Evolutionary conservation across 2,797 vertebrate species (phyloP).

Genomic region (Denticeps clupeoides): DNA sequence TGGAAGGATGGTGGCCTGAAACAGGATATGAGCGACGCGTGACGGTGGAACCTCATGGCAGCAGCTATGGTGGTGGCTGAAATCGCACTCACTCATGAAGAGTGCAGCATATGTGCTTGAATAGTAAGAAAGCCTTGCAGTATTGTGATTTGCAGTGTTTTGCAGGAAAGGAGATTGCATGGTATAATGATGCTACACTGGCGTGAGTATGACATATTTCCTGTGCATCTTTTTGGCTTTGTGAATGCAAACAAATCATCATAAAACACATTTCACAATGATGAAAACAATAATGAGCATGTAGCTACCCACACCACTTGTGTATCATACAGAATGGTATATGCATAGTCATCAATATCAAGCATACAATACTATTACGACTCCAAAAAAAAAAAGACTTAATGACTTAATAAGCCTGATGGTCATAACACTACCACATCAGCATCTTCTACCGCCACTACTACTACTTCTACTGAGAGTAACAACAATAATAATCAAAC

Average conservation of each 20-base stretch:
- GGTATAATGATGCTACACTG: too few species aligned
- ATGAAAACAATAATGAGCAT: conserved; percentile 18
- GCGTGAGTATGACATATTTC: too few species aligned
- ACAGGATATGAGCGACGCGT: too few species aligned
- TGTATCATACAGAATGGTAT: conserved; percentile 39
- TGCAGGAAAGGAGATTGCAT: too few species aligned
- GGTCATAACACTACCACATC: conserved; percentile 37
- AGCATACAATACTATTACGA: conserved; percentile 39
- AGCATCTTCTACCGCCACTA: conserved; percentile 44
- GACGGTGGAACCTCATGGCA: too few species aligned
- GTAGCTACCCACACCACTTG: conserved; percentile 15
- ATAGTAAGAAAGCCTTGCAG: too few species aligned
- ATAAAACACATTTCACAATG: conserved; percentile 23
- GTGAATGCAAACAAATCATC: conserved; percentile 28
- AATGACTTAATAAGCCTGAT: conserved; percentile 35
- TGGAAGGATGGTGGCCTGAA: too few species aligned
- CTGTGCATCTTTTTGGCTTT: background rate
- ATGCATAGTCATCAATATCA: conserved; percentile 58
- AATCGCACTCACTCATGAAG: too few species aligned
- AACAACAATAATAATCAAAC: conserved; percentile 29
- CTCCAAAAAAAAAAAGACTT: conserved; percentile 42
- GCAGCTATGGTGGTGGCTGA: too few species aligned
- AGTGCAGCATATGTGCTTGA: too few species aligned
- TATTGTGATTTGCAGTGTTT: too few species aligned
- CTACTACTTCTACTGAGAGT: conserved; percentile 31